phyloP scores from a whole-genome alignment of 2,797 vertebrate genomes.

The Danionella dracula region DNA sequence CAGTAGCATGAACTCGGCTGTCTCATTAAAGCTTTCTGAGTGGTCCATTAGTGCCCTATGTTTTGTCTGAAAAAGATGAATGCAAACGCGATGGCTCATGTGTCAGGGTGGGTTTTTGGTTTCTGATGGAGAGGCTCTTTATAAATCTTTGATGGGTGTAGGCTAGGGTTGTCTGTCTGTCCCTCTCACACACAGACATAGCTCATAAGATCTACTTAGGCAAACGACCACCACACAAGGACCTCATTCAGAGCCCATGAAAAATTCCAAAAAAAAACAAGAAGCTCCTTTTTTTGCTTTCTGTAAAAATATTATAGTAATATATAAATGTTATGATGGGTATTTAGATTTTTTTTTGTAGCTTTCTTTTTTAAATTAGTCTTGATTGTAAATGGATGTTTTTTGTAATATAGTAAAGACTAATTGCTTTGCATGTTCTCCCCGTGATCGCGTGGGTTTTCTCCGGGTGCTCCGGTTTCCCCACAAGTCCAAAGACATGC shows the following conservation, averaged over 20 bases:
- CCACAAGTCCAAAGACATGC: too few relatives aligned
- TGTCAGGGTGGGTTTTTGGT: constrained; percentile 37
- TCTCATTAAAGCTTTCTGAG: constrained; percentile 11
- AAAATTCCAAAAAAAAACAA: too few relatives aligned
- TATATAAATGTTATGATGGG: too few relatives aligned
- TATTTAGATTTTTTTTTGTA: too few relatives aligned
- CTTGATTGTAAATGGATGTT: too few relatives aligned
- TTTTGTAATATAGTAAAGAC: too few relatives aligned
- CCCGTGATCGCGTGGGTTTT: too few relatives aligned
- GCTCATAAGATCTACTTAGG: constrained; percentile 13
- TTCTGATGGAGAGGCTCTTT: constrained; percentile 21
- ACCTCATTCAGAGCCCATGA: constrained; percentile 24
- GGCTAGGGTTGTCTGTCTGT: constrained; percentile 35
- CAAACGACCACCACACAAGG: constrained; percentile 10
- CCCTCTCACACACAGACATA: constrained; percentile 11
- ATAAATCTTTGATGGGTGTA: constrained; percentile 44
- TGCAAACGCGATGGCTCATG: constrained; percentile 20
- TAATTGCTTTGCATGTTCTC: too few relatives aligned
- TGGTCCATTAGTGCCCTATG: constrained; percentile 15
- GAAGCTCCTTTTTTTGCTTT: too few relatives aligned
- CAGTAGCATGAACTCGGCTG: background rate
- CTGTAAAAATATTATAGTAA: too few relatives aligned
- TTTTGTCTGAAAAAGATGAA: constrained; percentile 24
- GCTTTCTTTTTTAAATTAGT: too few relatives aligned
- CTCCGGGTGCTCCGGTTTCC: too few relatives aligned